Percentiles rank a stretch among this genome's conserved stretches.
phyloP scores from a whole-genome alignment of 1,140 invertebrate species.

The Reticulitermes speratus region DNA sequence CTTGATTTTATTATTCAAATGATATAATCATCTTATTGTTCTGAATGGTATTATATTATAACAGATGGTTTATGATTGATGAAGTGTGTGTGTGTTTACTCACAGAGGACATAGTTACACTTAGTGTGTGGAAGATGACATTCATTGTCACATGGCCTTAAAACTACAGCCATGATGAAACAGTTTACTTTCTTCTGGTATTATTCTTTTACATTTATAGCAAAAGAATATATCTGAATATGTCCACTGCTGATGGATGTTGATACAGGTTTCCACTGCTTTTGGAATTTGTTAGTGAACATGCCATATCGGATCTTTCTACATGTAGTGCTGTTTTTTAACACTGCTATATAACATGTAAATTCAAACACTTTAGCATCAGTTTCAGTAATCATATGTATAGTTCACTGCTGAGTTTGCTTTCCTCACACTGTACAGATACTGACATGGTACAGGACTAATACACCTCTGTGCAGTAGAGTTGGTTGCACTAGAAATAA shows the following conservation, averaged over 20 bases:
- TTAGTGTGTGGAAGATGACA: too few relatives aligned
- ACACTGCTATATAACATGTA: not conserved
- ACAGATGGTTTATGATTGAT: too few relatives aligned
- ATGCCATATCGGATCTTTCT: not conserved
- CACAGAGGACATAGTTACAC: too few relatives aligned
- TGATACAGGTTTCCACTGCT: not conserved
- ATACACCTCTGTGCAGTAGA: not conserved
- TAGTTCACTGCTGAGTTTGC: not conserved
- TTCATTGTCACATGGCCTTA: not conserved
- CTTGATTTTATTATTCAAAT: too few relatives aligned
- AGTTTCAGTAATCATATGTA: not conserved
- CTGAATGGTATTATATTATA: too few relatives aligned
- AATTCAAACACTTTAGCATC: not conserved
- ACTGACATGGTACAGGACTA: not conserved
- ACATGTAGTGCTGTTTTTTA: not conserved
- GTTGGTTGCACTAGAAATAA: not conserved
- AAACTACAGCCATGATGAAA: not conserved
- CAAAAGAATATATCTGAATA: too few relatives aligned
- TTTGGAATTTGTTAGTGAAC: not conserved
- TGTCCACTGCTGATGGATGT: not conserved
- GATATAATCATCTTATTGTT: too few relatives aligned
- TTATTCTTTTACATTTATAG: not conserved
- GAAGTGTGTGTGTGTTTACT: too few relatives aligned
- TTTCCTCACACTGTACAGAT: constrained; percentile 2
- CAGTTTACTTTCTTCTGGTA: not conserved